A percentile compares a stretch with the other conserved stretches of the same genome.
Conservation (phyloP, 2,797 vertebrate genomes). For the Salmo trutta region DNA sequence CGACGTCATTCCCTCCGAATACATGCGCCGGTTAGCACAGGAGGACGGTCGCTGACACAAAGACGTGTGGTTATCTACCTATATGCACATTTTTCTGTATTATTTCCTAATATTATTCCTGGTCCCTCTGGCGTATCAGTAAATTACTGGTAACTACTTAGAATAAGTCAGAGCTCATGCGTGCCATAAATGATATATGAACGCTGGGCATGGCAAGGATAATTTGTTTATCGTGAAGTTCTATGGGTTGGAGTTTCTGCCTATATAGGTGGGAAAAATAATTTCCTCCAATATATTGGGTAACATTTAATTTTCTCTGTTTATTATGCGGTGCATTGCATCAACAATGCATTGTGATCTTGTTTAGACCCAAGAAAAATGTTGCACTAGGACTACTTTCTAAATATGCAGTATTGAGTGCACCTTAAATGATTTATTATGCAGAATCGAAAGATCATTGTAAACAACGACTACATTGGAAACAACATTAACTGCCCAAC, state of each 20-base stretch:
- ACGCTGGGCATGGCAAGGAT: slow-evolving; percentile 26
- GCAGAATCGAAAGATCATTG: not conserved
- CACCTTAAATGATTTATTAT: not conserved
- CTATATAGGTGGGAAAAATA: not conserved
- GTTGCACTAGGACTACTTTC: not conserved
- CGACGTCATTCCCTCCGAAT: slow-evolving; percentile 5
- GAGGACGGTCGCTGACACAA: slow-evolving; percentile 32
- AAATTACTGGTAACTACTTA: slow-evolving; percentile 39
- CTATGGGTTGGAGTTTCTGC: not conserved
- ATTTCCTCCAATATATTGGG: not conserved
- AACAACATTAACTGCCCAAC: not conserved
- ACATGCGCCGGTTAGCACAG: slow-evolving; percentile 7
- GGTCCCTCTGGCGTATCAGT: slow-evolving; percentile 36
- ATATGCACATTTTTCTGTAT: slow-evolving; percentile 28
- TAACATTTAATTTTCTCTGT: not conserved
- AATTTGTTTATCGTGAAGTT: slow-evolving; percentile 42
- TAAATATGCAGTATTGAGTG: not conserved
- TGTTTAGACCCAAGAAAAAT: not conserved
- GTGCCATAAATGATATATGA: slow-evolving; percentile 42
- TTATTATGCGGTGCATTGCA: not conserved
- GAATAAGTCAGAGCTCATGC: slow-evolving; percentile 40
- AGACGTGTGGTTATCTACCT: slow-evolving; percentile 39
- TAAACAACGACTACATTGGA: not conserved
- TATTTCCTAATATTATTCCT: slow-evolving; percentile 35
- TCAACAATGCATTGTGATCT: not conserved